phyloP scores from a whole-genome alignment of 2,797 vertebrate species.

The Xerus rutilus region DNA sequence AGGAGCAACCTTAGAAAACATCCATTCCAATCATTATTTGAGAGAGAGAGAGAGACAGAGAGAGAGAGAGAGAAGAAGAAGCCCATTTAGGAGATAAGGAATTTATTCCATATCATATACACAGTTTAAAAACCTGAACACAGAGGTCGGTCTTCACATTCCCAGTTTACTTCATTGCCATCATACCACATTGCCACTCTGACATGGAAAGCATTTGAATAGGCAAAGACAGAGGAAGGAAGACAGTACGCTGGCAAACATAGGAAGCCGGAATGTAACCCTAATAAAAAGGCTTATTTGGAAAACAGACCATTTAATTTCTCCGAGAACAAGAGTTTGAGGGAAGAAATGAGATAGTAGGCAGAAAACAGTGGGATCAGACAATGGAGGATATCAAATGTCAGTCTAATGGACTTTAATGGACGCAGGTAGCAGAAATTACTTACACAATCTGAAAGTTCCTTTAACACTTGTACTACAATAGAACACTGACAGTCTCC shows the following conservation, averaged over 20 bases:
- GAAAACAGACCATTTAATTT: background rate
- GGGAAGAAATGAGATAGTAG: background rate
- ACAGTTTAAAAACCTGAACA: background rate
- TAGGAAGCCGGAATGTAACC: background rate
- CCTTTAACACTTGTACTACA: background rate
- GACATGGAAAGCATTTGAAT: background rate
- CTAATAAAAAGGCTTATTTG: background rate
- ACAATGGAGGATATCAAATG: background rate
- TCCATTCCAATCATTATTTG: background rate
- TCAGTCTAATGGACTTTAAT: background rate
- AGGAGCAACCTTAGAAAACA: background rate
- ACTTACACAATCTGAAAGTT: background rate
- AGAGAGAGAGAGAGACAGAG: background rate
- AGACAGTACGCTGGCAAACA: background rate
- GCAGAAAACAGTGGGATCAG: background rate
- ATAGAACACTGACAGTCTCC: background rate
- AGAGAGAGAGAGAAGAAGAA: too few relatives aligned
- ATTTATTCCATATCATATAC: background rate
- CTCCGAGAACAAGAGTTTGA: background rate
- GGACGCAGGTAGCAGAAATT: background rate
- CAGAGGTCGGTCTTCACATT: background rate
- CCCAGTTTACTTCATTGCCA: background rate
- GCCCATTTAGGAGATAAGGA: too few relatives aligned
- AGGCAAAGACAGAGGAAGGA: background rate
- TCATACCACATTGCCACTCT: background rate